Evolutionary conservation across 2,888 invertebrate species (phyloP).

Genomic region (Empis livida): DNA sequence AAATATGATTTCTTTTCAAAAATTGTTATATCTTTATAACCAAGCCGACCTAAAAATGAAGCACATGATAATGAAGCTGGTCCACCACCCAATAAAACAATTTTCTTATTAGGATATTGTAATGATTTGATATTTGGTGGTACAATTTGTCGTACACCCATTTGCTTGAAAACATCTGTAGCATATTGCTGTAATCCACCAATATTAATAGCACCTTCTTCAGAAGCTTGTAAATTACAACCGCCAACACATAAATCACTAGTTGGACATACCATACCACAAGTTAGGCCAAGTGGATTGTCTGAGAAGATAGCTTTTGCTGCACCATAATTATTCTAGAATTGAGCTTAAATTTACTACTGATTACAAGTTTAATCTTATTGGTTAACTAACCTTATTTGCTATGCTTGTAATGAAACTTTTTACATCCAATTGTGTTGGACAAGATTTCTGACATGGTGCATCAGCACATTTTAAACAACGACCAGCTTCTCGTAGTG

Average conservation of each 20-base stretch:
- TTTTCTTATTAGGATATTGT: slow-evolving; percentile 39
- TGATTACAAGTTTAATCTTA: too few species aligned
- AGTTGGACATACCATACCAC: slow-evolving; percentile 98
- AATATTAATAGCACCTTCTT: slow-evolving; percentile 97
- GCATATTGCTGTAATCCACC: slow-evolving; percentile 97
- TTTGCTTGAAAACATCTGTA: slow-evolving; percentile 88
- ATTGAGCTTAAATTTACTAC: too few species aligned
- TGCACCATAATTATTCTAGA: slow-evolving; percentile 93
- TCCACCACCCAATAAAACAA: slow-evolving; percentile 87
- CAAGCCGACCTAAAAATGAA: slow-evolving; percentile 85
- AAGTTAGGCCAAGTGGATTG: slow-evolving; percentile 89
- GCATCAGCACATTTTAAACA: slow-evolving; percentile 92
- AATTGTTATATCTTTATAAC: slow-evolving; percentile 81
- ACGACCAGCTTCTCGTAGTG: slow-evolving; percentile 75
- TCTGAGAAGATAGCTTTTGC: slow-evolving; percentile 93
- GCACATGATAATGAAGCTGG: slow-evolving; percentile 95
- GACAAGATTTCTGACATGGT: slow-evolving; percentile 97
- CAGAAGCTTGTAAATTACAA: slow-evolving; percentile 89
- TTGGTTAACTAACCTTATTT: slow-evolving; percentile 65
- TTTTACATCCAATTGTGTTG: slow-evolving; percentile 94
- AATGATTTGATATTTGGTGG: slow-evolving; percentile 53
- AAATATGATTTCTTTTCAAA: slow-evolving; percentile 79
- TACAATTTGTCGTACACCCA: slow-evolving; percentile 80
- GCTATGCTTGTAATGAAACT: slow-evolving; percentile 93
- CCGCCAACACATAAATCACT: slow-evolving; percentile 97